phyloP scores from a whole-genome alignment of 2,888 invertebrate genomes.

The Eristalis intricaria region DNA sequence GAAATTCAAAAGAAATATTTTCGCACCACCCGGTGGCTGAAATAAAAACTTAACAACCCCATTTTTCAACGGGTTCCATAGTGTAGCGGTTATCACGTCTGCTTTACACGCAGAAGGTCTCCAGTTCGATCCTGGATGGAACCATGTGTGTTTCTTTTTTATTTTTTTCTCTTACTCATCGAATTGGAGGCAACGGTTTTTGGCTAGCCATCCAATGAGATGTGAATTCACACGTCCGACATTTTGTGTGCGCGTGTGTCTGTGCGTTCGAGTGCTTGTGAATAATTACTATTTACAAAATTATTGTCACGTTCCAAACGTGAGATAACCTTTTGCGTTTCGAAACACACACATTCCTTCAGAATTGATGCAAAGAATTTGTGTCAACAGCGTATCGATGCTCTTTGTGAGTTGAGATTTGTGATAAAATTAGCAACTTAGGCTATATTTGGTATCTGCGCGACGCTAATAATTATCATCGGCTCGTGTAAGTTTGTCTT shows the following conservation, averaged over 20 bases:
- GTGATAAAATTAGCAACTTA: slow-evolving; percentile 27
- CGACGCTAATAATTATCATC: background rate
- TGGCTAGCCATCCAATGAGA: background rate
- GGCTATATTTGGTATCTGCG: slow-evolving; percentile 16
- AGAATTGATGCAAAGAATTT: slow-evolving; percentile 12
- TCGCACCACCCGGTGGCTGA: too few species aligned
- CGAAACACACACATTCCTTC: background rate
- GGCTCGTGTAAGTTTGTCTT: background rate
- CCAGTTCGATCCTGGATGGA: slow-evolving; percentile 82
- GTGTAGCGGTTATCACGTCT: slow-evolving; percentile 82
- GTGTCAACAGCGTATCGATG: slow-evolving; percentile 6
- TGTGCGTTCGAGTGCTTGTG: background rate
- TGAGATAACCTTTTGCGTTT: slow-evolving; percentile 17
- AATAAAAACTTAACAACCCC: background rate
- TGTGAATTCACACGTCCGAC: background rate
- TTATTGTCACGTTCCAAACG: background rate
- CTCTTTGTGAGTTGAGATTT: slow-evolving; percentile 4
- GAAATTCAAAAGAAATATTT: too few species aligned
- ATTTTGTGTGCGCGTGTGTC: background rate
- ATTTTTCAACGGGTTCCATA: slow-evolving; percentile 79
- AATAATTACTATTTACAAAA: background rate
- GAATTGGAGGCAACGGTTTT: background rate
- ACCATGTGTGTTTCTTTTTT: slow-evolving; percentile 74
- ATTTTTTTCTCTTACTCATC: background rate
- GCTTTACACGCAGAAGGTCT: slow-evolving; percentile 82